Base-by-base conservation (phyloP, 2,113 vertebrate genomes). In the Motacilla tschutschensis region DNA sequence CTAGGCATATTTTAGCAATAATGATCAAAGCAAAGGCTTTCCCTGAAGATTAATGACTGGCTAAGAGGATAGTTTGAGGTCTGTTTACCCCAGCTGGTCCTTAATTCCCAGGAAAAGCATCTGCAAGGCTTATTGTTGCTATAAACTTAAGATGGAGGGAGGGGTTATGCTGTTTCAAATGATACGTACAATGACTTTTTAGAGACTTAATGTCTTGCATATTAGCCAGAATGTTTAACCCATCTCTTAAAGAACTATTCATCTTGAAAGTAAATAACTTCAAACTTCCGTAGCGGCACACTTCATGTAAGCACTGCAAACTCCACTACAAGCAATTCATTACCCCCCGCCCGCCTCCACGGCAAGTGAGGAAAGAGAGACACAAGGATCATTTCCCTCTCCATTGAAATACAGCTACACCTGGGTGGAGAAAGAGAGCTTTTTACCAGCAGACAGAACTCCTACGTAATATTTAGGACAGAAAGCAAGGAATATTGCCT, bases 1-100 rank as follows among this genome's bases (percentile, higher is more conserved):
- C 86, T 55, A 90, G 79, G 87, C 88, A 88, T 93, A 95, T 94
- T 95, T 95, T 95, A 92, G 81, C 92, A 93, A 95, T 95, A 94
- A 95, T 64, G 90, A 95, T 94, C 93, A 94, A 95, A 95, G 93
- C 84, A 88, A 85, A 94, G 86, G 84, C 88, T 90, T 95, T 88
- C 90, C 90, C 93, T 88, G 90, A 95, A 95, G 92, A 95, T 93
- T 93, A 94, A 94, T 94, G 93, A 87, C 94, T 91, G 88, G 87
- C 90, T 93, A 94, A 92, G 94, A 94, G 90, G 90, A 95, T 90
- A 94, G 94, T 93, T 93, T 94, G 90, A 94, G 93, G 92, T 95
- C 92, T 93, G 86, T 94, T 95, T 95, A 95, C 81, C 88, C 94
- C 92, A 93, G 90, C 87, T 94, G 93, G 92, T 90, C 90, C 93